phyloP scores from a whole-genome alignment of 2,797 vertebrate genomes.

The Rhabdophis nuchalis region DNA sequence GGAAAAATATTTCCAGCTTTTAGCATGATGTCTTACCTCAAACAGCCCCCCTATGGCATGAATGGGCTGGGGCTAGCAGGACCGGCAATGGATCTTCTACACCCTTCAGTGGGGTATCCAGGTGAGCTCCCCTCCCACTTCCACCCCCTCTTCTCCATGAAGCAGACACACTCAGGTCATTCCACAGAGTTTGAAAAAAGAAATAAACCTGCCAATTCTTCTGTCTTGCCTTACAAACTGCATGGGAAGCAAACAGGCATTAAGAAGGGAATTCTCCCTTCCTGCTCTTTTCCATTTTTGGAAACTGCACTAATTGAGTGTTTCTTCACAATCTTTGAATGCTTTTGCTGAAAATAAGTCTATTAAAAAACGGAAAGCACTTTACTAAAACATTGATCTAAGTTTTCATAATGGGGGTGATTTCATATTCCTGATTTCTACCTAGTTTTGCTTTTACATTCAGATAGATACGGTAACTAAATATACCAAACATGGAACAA shows the following conservation, averaged over 20 bases:
- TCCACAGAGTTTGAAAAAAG: background rate
- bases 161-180: background rate
- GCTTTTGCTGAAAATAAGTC: background rate
- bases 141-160: background rate
- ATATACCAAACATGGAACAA: too few species aligned
- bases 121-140: conserved; percentile 69
- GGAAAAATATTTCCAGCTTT: conserved; percentile 72
- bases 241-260: background rate
- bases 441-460: background rate
- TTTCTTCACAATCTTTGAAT: background rate
- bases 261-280: background rate
- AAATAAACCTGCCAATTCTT: background rate
- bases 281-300: background rate
- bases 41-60: conserved; percentile 96
- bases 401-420: background rate
- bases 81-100: conserved; percentile 90
- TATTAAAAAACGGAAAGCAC: background rate
- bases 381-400: background rate
- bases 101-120: conserved; percentile 93
- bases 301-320: background rate
- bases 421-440: background rate
- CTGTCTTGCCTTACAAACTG: background rate
- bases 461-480: background rate
- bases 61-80: conserved; percentile 92
- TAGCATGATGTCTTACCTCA: conserved; percentile 99